Percentiles rank a stretch among this genome's conserved stretches.
These are phyloP conservation scores for Aporophyla nigra DNA, from an alignment of 2,888 invertebrate genomes.

Conservation along the genomic window DNA sequence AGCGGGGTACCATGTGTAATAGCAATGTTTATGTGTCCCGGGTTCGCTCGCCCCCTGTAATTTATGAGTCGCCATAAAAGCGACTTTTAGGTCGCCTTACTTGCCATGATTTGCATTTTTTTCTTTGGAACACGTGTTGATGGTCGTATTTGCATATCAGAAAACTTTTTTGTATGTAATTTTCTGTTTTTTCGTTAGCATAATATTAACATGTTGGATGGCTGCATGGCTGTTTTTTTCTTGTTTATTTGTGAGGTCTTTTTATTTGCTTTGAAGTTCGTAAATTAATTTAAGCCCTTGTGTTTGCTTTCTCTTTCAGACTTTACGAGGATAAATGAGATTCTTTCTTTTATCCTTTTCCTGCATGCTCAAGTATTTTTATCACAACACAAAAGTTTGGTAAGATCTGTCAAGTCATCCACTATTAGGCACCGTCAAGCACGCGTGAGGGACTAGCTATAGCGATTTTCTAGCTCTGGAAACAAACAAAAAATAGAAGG, in stretches of 20 bases:
- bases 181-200: conserved; percentile 61
- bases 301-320: neutral
- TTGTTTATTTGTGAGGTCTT: conserved; percentile 38
- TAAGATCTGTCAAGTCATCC: no score
- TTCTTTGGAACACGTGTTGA: conserved; percentile 76
- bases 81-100: conserved; percentile 65
- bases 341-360: neutral
- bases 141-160: conserved; percentile 72
- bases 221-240: conserved; percentile 31
- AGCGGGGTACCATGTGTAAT: conserved; percentile 67
- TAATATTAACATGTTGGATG: conserved; percentile 55
- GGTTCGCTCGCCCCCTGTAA: conserved; percentile 60
- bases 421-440: no score
- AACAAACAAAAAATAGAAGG: no score
- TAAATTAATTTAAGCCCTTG: conserved; percentile 15
- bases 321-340: neutral
- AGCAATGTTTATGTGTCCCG: conserved; percentile 69
- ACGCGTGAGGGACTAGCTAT: no score
- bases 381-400: neutral
- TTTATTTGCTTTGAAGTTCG: conserved; percentile 21
- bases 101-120: conserved; percentile 78
- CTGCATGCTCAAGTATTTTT: neutral
- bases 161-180: conserved; percentile 63
- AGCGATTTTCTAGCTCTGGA: no score
- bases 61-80: conserved; percentile 76